phyloP scores from a whole-genome alignment of 2,113 vertebrate species.

The Climacteris rufus region DNA sequence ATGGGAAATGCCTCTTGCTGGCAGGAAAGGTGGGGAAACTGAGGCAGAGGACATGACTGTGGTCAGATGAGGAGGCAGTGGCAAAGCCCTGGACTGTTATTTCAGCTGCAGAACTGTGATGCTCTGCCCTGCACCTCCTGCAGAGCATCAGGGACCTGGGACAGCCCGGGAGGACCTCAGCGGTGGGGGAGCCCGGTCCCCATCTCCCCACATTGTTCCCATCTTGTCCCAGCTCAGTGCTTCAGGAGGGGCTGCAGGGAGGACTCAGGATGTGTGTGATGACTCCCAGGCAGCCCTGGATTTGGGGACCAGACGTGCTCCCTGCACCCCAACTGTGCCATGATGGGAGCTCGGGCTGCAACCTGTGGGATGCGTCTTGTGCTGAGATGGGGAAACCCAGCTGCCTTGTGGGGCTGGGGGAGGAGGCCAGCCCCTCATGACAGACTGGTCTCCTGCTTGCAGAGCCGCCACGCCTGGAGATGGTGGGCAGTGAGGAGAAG shows the following conservation, averaged over 20 bases:
- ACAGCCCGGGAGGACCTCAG: neutral
- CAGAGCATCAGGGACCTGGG: neutral
- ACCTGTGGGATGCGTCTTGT: neutral
- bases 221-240: neutral
- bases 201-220: neutral
- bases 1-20: neutral
- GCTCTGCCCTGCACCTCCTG: neutral
- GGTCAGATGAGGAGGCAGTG: neutral
- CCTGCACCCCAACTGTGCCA: neutral
- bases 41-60: neutral
- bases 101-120: neutral
- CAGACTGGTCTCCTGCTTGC: neutral
- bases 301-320: neutral
- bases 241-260: neutral
- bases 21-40: neutral
- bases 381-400: neutral
- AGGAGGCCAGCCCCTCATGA: neutral
- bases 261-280: neutral
- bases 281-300: neutral
- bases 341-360: accelerated
- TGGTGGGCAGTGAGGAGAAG: constrained; percentile 60
- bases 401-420: neutral
- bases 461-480: constrained; percentile 83
- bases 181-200: too few species aligned
- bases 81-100: neutral